Conservation (phyloP, 2,888 invertebrate genomes). For the Spisula subtruncata region DNA sequence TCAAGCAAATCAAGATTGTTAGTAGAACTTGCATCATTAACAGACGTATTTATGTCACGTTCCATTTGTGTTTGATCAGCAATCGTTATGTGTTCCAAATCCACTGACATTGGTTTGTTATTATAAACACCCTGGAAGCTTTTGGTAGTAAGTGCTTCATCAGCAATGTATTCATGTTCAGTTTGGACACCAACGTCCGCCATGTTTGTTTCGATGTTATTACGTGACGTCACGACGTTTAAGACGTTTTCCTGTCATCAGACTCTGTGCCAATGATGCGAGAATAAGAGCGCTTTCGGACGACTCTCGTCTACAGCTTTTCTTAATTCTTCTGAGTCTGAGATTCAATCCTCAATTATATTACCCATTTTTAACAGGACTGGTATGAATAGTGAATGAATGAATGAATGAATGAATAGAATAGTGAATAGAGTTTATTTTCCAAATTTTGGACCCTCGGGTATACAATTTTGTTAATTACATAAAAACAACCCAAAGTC, state of each 20-base stretch:
- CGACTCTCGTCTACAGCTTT: too few relatives aligned
- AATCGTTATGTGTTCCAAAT: neutral
- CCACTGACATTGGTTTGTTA: neutral
- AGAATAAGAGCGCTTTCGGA: too few relatives aligned
- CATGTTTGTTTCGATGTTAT: neutral
- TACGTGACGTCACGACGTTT: neutral
- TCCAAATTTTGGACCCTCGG: too few relatives aligned
- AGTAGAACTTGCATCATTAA: neutral
- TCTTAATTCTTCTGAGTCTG: too few relatives aligned
- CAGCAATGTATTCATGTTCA: neutral
- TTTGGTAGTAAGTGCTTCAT: neutral
- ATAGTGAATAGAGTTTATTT: too few relatives aligned
- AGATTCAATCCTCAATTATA: too few relatives aligned
- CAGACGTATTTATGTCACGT: neutral
- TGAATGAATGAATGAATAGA: too few relatives aligned
- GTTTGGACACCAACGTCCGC: neutral
- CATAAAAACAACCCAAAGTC: too few relatives aligned
- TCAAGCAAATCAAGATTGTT: neutral
- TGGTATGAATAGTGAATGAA: too few relatives aligned
- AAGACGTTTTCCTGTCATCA: neutral
- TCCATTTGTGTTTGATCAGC: neutral
- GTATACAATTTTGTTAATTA: too few relatives aligned
- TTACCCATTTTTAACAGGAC: too few relatives aligned
- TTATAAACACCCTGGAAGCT: neutral
- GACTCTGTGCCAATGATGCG: too few relatives aligned